These are phyloP conservation scores for Limnephilus lunatus DNA, from an alignment of 2,888 invertebrate species.

Conservation along the genomic window DNA sequence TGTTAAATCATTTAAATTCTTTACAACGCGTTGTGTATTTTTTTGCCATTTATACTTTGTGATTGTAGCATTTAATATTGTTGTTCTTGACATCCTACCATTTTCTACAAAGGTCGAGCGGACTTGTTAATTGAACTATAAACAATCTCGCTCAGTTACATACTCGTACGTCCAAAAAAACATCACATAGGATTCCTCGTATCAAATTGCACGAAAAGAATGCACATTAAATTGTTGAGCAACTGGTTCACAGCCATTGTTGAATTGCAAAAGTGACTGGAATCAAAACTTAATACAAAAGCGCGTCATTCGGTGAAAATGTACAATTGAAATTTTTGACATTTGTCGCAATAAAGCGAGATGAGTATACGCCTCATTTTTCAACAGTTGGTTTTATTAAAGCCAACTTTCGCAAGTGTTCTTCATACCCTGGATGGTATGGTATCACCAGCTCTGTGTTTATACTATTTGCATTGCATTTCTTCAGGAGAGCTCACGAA, in stretches of 20 bases:
- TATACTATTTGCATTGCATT: slow-evolving; percentile 38
- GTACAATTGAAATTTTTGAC: slow-evolving; percentile 35
- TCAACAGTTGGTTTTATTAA: slow-evolving; percentile 35
- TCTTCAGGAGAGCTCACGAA: slow-evolving; percentile 10
- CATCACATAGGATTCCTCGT: neutral
- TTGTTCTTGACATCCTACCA: neutral
- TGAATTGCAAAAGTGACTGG: slow-evolving; percentile 5
- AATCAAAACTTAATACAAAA: slow-evolving; percentile 8
- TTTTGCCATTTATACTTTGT: neutral
- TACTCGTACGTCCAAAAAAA: neutral
- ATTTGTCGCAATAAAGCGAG: slow-evolving; percentile 42
- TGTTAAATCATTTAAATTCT: neutral
- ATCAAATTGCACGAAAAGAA: neutral
- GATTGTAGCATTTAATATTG: neutral
- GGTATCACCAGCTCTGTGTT: neutral
- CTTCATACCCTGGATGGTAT: neutral
- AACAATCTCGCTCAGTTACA: neutral
- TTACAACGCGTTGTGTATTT: neutral
- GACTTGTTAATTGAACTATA: neutral
- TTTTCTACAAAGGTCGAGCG: neutral
- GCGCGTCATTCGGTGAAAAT: neutral
- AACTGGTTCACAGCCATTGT: slow-evolving; percentile 22
- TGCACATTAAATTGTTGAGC: neutral
- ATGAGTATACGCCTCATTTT: slow-evolving; percentile 47
- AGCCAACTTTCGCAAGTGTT: slow-evolving; percentile 36